Evolutionary conservation across 1,140 invertebrate genomes (phyloP).

Genomic region (Euwallacea similis): DNA sequence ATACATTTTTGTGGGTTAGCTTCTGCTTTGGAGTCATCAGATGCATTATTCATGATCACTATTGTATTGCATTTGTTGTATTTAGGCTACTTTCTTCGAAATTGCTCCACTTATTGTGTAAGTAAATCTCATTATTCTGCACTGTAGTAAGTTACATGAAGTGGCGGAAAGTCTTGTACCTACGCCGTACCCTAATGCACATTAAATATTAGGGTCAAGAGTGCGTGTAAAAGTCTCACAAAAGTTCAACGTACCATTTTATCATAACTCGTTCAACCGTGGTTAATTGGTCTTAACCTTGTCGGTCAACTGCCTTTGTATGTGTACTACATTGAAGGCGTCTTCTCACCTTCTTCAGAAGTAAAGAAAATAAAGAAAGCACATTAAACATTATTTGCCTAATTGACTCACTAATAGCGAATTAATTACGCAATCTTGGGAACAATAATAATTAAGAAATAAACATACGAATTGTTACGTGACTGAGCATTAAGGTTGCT

Average conservation of each 20-base stretch:
- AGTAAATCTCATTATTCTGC: too few species aligned
- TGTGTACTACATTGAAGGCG: not conserved
- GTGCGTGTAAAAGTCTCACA: not conserved
- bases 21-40: too few species aligned
- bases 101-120: too few species aligned
- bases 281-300: conserved; percentile 7
- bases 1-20: too few species aligned
- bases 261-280: conserved; percentile 15
- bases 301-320: not conserved
- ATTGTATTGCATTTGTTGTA: too few species aligned
- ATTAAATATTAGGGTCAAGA: not conserved
- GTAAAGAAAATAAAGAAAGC: not conserved
- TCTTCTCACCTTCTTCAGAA: not conserved
- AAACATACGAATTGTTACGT: too few species aligned
- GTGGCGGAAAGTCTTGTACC: too few species aligned
- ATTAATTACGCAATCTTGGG: conserved; percentile 1
- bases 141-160: too few species aligned
- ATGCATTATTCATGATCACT: too few species aligned
- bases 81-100: too few species aligned
- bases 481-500: too few species aligned
- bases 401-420: not conserved
- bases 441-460: too few species aligned
- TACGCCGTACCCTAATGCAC: not conserved
- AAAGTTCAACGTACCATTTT: conserved; percentile 15
- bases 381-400: not conserved